A percentile compares a stretch with the other conserved stretches of the same genome.
Conservation (phyloP, 2,888 invertebrate genomes). For the Polymixis lichenea region DNA sequence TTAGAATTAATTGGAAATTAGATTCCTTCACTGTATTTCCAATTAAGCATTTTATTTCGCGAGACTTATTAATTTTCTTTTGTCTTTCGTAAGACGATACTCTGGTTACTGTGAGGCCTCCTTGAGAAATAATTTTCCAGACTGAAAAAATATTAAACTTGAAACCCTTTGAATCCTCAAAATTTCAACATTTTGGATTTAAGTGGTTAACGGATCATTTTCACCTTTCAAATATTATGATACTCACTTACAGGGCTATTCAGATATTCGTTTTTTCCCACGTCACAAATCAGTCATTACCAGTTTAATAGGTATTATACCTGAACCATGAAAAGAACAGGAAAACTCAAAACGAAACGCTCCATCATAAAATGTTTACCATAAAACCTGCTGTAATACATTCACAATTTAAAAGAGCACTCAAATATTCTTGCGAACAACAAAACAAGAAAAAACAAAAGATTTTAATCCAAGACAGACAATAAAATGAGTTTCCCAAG, state of each 20-base stretch:
- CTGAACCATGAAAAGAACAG: neutral
- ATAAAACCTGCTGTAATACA: slow-evolving; percentile 16
- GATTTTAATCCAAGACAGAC: slow-evolving; percentile 63
- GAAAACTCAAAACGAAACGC: neutral
- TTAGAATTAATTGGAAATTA: slow-evolving; percentile 13
- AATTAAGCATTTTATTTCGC: slow-evolving; percentile 21
- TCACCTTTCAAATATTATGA: neutral
- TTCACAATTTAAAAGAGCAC: slow-evolving; percentile 34
- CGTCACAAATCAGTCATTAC: neutral
- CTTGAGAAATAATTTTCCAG: slow-evolving; percentile 3
- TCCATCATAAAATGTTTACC: slow-evolving; percentile 4
- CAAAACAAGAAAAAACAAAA: slow-evolving; percentile 45
- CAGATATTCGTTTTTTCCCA: neutral
- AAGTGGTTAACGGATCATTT: slow-evolving; percentile 2
- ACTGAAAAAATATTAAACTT: slow-evolving; percentile 1
- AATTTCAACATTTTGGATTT: slow-evolving; percentile 13
- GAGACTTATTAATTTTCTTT: slow-evolving; percentile 27
- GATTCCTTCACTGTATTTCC: neutral
- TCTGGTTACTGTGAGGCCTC: slow-evolving; percentile 8
- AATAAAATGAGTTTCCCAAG: slow-evolving; percentile 61
- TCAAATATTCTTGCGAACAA: slow-evolving; percentile 31
- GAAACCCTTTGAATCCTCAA: slow-evolving; percentile 29
- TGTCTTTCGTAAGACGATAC: slow-evolving; percentile 28
- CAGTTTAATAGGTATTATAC: too few species aligned
- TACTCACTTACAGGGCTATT: neutral